Conservation (phyloP, 2,113 vertebrate genomes). For the Crotalus horridus region DNA sequence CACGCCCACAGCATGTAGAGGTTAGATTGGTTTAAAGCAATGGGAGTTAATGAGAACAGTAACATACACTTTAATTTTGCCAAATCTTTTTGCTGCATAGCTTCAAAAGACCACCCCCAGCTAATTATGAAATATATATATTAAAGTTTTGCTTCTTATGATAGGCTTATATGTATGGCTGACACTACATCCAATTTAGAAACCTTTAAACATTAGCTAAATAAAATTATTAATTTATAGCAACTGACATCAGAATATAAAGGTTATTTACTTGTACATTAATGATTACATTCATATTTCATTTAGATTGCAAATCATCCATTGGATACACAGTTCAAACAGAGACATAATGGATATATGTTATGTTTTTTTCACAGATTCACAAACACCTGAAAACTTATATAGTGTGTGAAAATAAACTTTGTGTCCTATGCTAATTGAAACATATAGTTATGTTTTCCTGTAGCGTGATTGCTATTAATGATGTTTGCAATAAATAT, state of each 20-base stretch:
- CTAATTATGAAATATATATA: background rate
- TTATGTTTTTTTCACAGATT: constrained; percentile 9
- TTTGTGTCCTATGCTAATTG: constrained; percentile 36
- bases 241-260: constrained; percentile 5
- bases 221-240: constrained; percentile 1
- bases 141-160: background rate
- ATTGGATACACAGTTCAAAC: background rate
- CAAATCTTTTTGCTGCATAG: background rate
- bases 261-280: constrained; percentile 35
- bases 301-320: constrained; percentile 18
- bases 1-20: background rate
- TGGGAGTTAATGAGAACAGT: constrained; percentile 1
- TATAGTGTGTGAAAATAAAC: constrained; percentile 8
- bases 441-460: background rate
- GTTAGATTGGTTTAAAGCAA: background rate
- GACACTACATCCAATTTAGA: constrained; percentile 12
- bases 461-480: background rate
- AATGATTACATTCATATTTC: constrained; percentile 42
- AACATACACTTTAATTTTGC: background rate
- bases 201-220: constrained; percentile 3
- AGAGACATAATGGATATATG: constrained; percentile 19
- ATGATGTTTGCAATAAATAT: background rate
- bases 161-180: constrained; percentile 1
- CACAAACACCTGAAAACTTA: background rate
- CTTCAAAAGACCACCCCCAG: background rate